A percentile compares a stretch with the other conserved stretches of the same genome.
phyloP scores from a whole-genome alignment of 2,888 invertebrate species.

The Sarcophaga caerulescens region DNA sequence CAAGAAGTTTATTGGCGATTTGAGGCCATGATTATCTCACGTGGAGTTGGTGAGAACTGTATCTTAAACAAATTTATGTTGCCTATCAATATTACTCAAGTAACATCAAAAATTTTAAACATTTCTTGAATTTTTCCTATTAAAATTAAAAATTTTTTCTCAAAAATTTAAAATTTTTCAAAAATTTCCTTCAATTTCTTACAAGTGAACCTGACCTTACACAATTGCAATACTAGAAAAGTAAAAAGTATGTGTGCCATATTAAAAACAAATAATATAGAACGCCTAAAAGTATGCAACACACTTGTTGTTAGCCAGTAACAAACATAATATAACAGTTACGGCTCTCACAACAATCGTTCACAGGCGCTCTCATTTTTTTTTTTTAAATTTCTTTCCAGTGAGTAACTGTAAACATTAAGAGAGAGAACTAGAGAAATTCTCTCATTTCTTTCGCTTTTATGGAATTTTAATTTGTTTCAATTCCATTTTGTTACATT shows the following conservation, averaged over 20 bases:
- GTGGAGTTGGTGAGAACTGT: no score
- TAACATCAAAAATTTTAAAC: no score
- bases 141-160: no score
- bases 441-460: not conserved
- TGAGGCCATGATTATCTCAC: no score
- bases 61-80: no score
- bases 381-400: slow-evolving; percentile 43
- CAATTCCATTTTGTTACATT: slow-evolving; percentile 1
- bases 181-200: not conserved
- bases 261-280: not conserved
- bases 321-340: slow-evolving; percentile 46
- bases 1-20: no score
- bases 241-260: not conserved
- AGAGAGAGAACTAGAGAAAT: not conserved
- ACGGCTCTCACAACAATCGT: not conserved
- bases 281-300: slow-evolving; percentile 32
- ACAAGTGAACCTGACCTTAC: slow-evolving; percentile 59
- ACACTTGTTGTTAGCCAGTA: slow-evolving; percentile 61
- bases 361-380: not conserved
- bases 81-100: no score
- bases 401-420: slow-evolving; percentile 8
- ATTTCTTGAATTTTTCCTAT: no score
- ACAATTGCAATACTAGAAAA: slow-evolving; percentile 34
- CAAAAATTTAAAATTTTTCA: no score
- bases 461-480: slow-evolving; percentile 6